Evolutionary conservation across 2,797 vertebrate genomes (phyloP), one percentile per base, ranked within the genome.

Genomic region (Cryptoprocta ferox): DNA sequence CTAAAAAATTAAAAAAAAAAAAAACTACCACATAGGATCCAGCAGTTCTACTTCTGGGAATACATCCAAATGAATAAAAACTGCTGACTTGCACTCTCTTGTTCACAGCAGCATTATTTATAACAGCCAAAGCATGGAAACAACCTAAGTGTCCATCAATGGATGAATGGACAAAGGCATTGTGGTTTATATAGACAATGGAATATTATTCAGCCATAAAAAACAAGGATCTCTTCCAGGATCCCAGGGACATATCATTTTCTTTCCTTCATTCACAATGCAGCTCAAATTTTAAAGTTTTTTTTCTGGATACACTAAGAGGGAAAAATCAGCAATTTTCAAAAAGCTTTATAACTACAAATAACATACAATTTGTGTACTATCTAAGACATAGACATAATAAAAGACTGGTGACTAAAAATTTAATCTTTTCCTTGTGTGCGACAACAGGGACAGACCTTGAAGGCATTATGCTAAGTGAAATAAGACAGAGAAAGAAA

Each of bases 261-360:
- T 45, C 8, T 73, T 6, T 1, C 75, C 0, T 94, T 99, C 99
- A 50, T 91, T 45, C 8, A 99, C 99, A 75, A 99, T 61, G 96
- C 99, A 99, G 19, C 97, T 98, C 90, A 99, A 91, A 89, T 99
- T 99, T 85, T 97, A 93, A 2, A 99, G 99, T 85, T 99, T 99
- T 56, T 56, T 56, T 84, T 98, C 98, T 13, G 99, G 99, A 48
- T 95, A 98, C 98, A 99, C 99, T 99, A 97, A 21, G 98, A 68
- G 80, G 88, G 96, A 96, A 96, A 65, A 94, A 63, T 42, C 13
- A 45, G 15, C 53, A 87, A 63, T 92, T 86, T 85, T 95, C 45
- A 94, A 78, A 81, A 96, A 83, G 9, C 1, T 71, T 56, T 83
- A 88, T n/a, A 82, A 19, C 48, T 65, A 87, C 70, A 79, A 70